A percentile compares a stretch with the other conserved stretches of the same genome.
These are phyloP conservation scores for Druceiella hillmani DNA, from an alignment of 2,888 invertebrate species.

Conservation along the genomic window DNA sequence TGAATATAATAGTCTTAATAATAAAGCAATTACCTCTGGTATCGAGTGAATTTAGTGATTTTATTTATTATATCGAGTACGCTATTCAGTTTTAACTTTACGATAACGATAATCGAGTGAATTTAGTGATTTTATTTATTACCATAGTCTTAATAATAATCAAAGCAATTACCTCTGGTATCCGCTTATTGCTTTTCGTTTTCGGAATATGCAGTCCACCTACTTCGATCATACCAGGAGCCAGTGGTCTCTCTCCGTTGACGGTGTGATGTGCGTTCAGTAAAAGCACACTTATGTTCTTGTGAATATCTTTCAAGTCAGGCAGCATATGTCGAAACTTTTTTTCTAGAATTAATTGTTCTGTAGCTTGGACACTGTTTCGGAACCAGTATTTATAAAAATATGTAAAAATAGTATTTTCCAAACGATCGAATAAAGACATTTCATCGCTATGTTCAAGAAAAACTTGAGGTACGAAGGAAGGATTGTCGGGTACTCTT, in stretches of 20 bases:
- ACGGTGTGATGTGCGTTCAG: slow-evolving; percentile 43
- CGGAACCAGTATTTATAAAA: slow-evolving; percentile 36
- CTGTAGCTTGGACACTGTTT: slow-evolving; percentile 33
- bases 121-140: too few species aligned
- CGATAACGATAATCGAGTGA: too few species aligned
- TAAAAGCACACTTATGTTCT: slow-evolving; percentile 41
- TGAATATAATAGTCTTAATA: too few species aligned
- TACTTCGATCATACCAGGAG: slow-evolving; percentile 45
- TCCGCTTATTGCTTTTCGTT: too few species aligned
- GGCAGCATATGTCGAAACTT: slow-evolving; percentile 42
- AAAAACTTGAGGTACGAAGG: slow-evolving; percentile 51
- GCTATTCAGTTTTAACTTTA: too few species aligned
- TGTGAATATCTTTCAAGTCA: slow-evolving; percentile 33
- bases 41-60: too few species aligned
- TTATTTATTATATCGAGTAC: too few species aligned
- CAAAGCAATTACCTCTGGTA: too few species aligned
- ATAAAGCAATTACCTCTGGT: too few species aligned
- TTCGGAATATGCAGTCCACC: slow-evolving; percentile 49
- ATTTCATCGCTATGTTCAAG: slow-evolving; percentile 43
- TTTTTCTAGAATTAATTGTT: slow-evolving; percentile 38
- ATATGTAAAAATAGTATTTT: slow-evolving; percentile 33
- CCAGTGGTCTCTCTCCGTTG: slow-evolving; percentile 36
- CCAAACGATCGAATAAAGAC: slow-evolving; percentile 45
- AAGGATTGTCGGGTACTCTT: slow-evolving; percentile 44
- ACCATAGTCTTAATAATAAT: too few species aligned